Evolutionary conservation across 30 jellyfish, hydroid and myxozoan species (phyloP).

Genomic region (Aurelia coerulea): DNA sequence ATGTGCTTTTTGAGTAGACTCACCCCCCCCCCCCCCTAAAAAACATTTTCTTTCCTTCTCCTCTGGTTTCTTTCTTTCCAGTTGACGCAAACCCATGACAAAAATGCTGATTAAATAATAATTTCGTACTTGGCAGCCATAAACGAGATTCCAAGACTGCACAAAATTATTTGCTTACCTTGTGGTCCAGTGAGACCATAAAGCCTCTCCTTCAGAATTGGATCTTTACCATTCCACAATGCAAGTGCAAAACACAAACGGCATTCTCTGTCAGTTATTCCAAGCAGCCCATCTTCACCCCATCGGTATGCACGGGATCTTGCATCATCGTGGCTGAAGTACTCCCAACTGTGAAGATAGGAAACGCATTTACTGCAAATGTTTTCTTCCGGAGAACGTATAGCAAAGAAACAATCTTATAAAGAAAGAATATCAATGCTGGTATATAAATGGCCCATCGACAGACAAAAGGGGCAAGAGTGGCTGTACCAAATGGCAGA

Average conservation of each 20-base stretch:
- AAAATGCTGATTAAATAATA: no score
- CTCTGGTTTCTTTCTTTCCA: no score
- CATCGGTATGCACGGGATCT: conserved; percentile 97
- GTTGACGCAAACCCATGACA: no score
- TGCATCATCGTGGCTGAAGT: conserved; percentile 90
- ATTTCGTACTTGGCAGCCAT: no score
- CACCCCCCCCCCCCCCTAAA: no score
- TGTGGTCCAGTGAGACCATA: conserved; percentile 89
- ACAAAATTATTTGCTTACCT: conserved; percentile 43
- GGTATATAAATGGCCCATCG: no score
- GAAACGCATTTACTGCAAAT: no score
- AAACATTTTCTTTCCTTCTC: no score
- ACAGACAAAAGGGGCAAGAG: no score
- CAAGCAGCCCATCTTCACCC: conserved; percentile 98
- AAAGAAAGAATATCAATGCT: no score
- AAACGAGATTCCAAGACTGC: background rate
- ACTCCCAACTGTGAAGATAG: conserved; percentile 84
- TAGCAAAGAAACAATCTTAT: background rate
- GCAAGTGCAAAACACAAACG: conserved; percentile 89
- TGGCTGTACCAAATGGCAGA: no score
- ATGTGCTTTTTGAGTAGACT: no score
- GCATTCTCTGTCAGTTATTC: conserved; percentile 91
- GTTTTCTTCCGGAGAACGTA: background rate
- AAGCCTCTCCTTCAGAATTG: conserved; percentile 84
- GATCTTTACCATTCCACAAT: conserved; percentile 90